Percentiles rank a stretch among this genome's conserved stretches.
These are phyloP conservation scores for Scaptomyza polygonia DNA, from an alignment of 2,888 invertebrate genomes.

Conservation along the genomic window DNA sequence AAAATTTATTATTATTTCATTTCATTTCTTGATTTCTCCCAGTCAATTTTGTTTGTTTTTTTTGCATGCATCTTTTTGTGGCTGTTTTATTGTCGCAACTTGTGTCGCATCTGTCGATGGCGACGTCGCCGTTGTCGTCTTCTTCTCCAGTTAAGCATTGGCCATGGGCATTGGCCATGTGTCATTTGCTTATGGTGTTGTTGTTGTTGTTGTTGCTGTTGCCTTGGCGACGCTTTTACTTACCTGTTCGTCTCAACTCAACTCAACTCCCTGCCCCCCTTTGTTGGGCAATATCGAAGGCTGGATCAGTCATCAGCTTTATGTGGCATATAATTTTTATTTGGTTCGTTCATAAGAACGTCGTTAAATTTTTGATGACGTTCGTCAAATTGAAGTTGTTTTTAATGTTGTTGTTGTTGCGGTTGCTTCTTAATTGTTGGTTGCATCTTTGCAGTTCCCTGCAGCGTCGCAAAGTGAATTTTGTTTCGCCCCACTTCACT, in stretches of 20 bases:
- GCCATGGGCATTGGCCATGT: constrained; percentile 55
- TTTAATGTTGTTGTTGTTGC: constrained; percentile 26
- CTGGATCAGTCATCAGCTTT: constrained; percentile 79
- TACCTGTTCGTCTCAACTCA: constrained; percentile 51
- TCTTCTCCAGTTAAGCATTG: constrained; percentile 26
- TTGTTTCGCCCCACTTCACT: constrained; percentile 9
- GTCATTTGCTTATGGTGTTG: constrained; percentile 42
- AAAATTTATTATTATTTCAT: constrained; percentile 80
- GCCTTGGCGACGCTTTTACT: constrained; percentile 15
- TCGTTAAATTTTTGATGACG: constrained; percentile 82
- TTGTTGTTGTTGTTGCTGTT: too few species aligned
- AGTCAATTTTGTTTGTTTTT: constrained; percentile 51
- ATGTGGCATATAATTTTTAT: constrained; percentile 80
- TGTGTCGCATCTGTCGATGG: constrained; percentile 36
- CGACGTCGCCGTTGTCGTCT: neutral
- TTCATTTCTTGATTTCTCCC: constrained; percentile 73
- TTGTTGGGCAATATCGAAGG: constrained; percentile 27
- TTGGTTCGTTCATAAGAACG: constrained; percentile 75
- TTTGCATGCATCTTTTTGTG: constrained; percentile 51
- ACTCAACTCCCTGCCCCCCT: too few species aligned
- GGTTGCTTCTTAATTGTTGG: constrained; percentile 8
- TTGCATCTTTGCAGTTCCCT: constrained; percentile 16
- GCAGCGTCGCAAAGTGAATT: constrained; percentile 33
- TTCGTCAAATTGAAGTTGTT: constrained; percentile 75
- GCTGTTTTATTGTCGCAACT: constrained; percentile 64